phyloP scores from a whole-genome alignment of 2,888 invertebrate species.

The Spodoptera picta region DNA sequence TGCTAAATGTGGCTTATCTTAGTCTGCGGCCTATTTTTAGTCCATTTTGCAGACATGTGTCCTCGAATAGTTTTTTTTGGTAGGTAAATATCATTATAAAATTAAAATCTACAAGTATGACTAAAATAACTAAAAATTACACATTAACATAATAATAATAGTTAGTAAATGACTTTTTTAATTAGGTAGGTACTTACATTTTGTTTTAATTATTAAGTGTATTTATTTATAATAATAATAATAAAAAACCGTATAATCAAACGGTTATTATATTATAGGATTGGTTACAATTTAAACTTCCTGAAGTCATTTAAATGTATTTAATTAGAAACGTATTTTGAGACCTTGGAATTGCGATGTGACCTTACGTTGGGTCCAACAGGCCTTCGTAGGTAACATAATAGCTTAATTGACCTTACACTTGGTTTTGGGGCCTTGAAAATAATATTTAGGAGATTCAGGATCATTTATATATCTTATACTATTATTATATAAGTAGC shows the following conservation, averaged over 20 bases:
- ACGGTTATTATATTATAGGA: conserved; percentile 19
- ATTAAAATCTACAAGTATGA: too few species aligned
- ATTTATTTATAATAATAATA: conserved; percentile 4
- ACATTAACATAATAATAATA: too few species aligned
- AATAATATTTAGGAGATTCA: conserved; percentile 41
- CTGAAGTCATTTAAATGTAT: conserved; percentile 36
- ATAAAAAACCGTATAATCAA: conserved; percentile 13
- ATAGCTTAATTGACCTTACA: neutral
- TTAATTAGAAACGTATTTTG: conserved; percentile 11
- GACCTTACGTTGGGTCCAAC: conserved; percentile 24
- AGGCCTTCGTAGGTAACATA: conserved; percentile 38
- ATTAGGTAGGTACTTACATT: neutral
- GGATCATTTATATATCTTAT: conserved; percentile 29
- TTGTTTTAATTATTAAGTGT: too few species aligned
- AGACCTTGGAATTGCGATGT: conserved; percentile 28
- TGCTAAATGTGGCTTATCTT: too few species aligned
- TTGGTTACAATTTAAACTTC: conserved; percentile 43
- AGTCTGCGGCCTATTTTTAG: too few species aligned
- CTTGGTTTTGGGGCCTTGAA: too few species aligned
- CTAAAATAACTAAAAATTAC: too few species aligned
- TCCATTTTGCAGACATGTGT: too few species aligned
- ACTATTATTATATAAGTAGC: conserved; percentile 12
- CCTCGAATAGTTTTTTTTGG: too few species aligned
- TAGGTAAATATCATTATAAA: too few species aligned
- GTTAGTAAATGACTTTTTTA: too few species aligned